These are phyloP conservation scores for Prosapia bicincta DNA, from an alignment of 2,888 invertebrate species.

Conservation along the genomic window DNA sequence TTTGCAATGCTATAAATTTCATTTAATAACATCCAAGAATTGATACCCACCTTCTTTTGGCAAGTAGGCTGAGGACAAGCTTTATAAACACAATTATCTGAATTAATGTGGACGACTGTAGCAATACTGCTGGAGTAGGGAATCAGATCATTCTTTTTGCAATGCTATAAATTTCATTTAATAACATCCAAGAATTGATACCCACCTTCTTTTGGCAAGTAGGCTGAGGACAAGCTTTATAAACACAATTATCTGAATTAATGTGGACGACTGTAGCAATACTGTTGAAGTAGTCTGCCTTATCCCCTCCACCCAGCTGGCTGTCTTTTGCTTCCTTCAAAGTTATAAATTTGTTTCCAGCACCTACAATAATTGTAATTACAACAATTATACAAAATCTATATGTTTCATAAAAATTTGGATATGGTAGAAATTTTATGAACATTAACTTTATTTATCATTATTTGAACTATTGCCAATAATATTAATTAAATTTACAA, in stretches of 20 bases:
- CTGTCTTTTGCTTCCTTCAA: constrained; percentile 70
- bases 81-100: constrained; percentile 85
- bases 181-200: no score
- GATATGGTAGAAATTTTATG: no score
- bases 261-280: constrained; percentile 77
- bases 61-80: constrained; percentile 87
- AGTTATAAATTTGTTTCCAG: constrained; percentile 57
- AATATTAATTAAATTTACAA: no score
- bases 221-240: constrained; percentile 85
- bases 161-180: no score
- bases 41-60: constrained; percentile 73
- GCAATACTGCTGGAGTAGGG: no score
- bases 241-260: constrained; percentile 78
- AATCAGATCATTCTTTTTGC: no score
- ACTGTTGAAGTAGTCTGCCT: constrained; percentile 75
- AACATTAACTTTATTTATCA: no score
- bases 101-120: constrained; percentile 70
- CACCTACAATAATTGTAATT: constrained; percentile 11
- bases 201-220: constrained; percentile 88
- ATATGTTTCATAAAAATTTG: no score
- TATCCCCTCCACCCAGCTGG: constrained; percentile 69
- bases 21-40: no score
- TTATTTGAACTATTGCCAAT: no score
- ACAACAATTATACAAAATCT: no score
- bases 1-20: no score